Percentiles rank a stretch among this genome's conserved stretches.
Conservation (phyloP, 1,140 invertebrate species). For the Bombyx mori region DNA sequence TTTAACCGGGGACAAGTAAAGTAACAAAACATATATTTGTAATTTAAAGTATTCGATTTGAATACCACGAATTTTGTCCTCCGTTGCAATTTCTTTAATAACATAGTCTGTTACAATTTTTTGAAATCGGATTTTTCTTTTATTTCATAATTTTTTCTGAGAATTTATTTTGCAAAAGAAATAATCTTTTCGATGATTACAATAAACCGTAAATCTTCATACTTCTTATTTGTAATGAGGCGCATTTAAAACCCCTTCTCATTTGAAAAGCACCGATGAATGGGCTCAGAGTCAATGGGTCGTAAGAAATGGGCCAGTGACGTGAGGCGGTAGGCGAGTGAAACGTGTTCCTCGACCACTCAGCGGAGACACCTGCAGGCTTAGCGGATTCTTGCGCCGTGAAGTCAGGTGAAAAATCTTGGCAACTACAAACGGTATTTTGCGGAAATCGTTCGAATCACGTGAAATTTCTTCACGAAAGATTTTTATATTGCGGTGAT, state of each 20-base stretch:
- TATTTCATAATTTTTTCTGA: too few relatives aligned
- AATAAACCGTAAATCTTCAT: constrained; percentile 28
- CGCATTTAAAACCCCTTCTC: constrained; percentile 39
- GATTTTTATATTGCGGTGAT: too few relatives aligned
- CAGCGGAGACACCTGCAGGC: constrained; percentile 15
- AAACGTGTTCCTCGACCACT: constrained; percentile 28
- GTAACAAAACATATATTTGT: too few relatives aligned
- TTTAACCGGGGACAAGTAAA: too few relatives aligned
- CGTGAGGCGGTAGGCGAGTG: constrained; percentile 28
- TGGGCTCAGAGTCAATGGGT: constrained; percentile 56
- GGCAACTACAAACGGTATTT: too few relatives aligned
- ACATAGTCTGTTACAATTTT: too few relatives aligned
- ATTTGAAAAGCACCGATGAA: constrained; percentile 60
- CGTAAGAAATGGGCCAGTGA: constrained; percentile 62
- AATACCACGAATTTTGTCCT: too few relatives aligned
- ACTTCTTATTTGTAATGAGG: constrained; percentile 38
- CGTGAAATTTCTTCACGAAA: constrained; percentile 7
- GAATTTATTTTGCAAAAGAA: too few relatives aligned
- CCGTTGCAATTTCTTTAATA: too few relatives aligned
- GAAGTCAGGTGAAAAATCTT: constrained; percentile 10
- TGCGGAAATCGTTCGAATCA: not conserved
- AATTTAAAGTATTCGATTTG: too few relatives aligned
- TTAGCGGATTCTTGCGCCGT: constrained; percentile 15
- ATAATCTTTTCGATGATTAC: too few relatives aligned
- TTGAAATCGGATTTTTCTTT: too few relatives aligned